Evolutionary conservation across 2,113 vertebrate genomes (phyloP).

Genomic region (Cyprinodon tularosa): DNA sequence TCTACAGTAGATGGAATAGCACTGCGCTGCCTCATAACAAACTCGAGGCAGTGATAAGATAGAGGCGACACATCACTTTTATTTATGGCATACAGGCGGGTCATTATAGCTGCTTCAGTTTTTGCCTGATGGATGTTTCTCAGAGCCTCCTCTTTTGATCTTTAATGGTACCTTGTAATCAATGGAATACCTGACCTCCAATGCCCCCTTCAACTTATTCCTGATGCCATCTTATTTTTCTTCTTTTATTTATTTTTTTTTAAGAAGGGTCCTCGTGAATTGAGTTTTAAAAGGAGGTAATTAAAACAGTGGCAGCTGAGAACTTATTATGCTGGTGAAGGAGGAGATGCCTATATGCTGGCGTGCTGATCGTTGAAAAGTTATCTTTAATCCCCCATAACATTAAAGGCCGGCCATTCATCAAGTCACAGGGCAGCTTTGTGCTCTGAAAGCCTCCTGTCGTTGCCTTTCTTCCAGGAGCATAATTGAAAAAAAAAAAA

Average conservation of each 20-base stretch:
- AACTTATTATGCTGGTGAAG: slow-evolving; percentile 82
- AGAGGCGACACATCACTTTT: slow-evolving; percentile 71
- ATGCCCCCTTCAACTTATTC: slow-evolving; percentile 65
- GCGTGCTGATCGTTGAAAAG: slow-evolving; percentile 77
- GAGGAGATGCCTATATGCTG: slow-evolving; percentile 79
- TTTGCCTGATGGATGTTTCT: slow-evolving; percentile 76
- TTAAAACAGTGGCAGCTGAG: slow-evolving; percentile 82
- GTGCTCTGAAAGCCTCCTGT: slow-evolving; percentile 75
- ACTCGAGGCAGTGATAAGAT: slow-evolving; percentile 36
- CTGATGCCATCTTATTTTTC: slow-evolving; percentile 53
- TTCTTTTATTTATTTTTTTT: slow-evolving; percentile 67
- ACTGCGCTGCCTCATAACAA: slow-evolving; percentile 45
- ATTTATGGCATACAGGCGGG: slow-evolving; percentile 79
- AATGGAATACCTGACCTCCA: slow-evolving; percentile 76
- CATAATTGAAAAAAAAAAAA: slow-evolving; percentile 73
- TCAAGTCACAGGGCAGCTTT: slow-evolving; percentile 79
- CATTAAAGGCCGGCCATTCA: slow-evolving; percentile 82
- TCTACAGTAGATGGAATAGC: slow-evolving; percentile 5
- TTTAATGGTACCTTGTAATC: slow-evolving; percentile 79
- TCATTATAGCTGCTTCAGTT: slow-evolving; percentile 77
- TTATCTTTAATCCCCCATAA: slow-evolving; percentile 84
- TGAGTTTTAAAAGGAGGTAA: slow-evolving; percentile 82
- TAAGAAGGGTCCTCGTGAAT: slow-evolving; percentile 70
- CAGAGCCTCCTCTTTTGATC: slow-evolving; percentile 74
- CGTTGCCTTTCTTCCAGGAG: slow-evolving; percentile 66